Evolutionary conservation across 2,113 vertebrate species (phyloP).

Genomic region (Heterotis niloticus): DNA sequence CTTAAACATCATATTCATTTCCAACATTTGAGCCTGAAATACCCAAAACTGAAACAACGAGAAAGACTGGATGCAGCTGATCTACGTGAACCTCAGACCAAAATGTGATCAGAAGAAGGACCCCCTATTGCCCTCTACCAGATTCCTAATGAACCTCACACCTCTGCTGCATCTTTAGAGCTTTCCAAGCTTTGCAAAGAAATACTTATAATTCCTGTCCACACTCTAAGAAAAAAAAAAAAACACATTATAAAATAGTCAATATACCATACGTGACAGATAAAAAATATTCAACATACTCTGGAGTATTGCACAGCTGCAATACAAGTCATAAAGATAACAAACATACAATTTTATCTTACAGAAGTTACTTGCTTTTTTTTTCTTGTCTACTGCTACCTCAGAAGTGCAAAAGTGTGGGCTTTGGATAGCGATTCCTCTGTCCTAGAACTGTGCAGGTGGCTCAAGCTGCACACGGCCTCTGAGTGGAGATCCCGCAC

Average conservation of each 20-base stretch:
- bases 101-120: conserved; percentile 6
- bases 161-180: background rate
- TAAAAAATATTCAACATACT: conserved; percentile 36
- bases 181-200: conserved; percentile 14
- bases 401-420: conserved; percentile 38
- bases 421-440: conserved; percentile 28
- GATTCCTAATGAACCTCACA: background rate
- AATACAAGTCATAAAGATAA: conserved; percentile 40
- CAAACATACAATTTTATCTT: conserved; percentile 33
- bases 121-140: background rate
- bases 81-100: background rate
- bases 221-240: conserved; percentile 41
- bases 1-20: background rate
- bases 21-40: background rate
- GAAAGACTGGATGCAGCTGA: background rate
- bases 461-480: background rate
- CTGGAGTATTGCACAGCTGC: conserved; percentile 45
- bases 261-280: conserved; percentile 40
- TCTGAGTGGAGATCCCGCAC: background rate
- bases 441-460: conserved; percentile 35
- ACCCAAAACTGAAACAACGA: too few species aligned
- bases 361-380: conserved; percentile 35
- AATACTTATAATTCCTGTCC: conserved; percentile 21
- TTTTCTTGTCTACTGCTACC: conserved; percentile 39
- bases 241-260: conserved; percentile 47